These are phyloP conservation scores for Macropis europaea DNA, from an alignment of 2,888 invertebrate species.

Conservation along the genomic window DNA sequence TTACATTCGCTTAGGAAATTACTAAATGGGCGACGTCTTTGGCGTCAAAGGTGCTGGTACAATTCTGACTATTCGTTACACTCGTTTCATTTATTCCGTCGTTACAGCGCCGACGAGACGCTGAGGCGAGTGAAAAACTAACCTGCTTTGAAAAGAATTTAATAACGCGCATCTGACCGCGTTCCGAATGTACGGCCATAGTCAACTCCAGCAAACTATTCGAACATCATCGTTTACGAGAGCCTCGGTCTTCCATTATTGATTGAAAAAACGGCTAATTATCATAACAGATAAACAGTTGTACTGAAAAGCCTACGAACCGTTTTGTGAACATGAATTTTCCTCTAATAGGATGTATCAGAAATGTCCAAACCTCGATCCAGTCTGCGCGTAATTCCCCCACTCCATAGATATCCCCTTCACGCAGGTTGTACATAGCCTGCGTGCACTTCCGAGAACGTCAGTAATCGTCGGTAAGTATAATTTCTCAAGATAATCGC, in stretches of 20 bases:
- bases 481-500: too few species aligned
- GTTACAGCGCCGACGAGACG: conserved; percentile 41
- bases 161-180: conserved; percentile 19
- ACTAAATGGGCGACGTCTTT: conserved; percentile 32
- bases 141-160: conserved; percentile 33
- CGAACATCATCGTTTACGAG: background rate
- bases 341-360: too few species aligned
- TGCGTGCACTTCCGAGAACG: too few species aligned
- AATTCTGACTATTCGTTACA: conserved; percentile 20
- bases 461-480: too few species aligned
- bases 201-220: background rate
- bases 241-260: background rate
- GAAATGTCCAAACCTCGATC: too few species aligned
- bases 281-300: too few species aligned
- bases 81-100: conserved; percentile 23
- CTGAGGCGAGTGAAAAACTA: conserved; percentile 40
- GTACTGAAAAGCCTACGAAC: too few species aligned
- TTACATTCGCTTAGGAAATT: conserved; percentile 37
- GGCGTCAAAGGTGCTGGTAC: conserved; percentile 18
- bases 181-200: conserved; percentile 21
- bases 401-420: too few species aligned
- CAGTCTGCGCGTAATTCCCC: too few species aligned
- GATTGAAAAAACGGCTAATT: too few species aligned
- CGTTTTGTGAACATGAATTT: too few species aligned
- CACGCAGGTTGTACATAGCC: too few species aligned